A percentile compares a stretch with the other conserved stretches of the same genome.
phyloP scores from a whole-genome alignment of 2,888 invertebrate species.

The Uropetala carovei region DNA sequence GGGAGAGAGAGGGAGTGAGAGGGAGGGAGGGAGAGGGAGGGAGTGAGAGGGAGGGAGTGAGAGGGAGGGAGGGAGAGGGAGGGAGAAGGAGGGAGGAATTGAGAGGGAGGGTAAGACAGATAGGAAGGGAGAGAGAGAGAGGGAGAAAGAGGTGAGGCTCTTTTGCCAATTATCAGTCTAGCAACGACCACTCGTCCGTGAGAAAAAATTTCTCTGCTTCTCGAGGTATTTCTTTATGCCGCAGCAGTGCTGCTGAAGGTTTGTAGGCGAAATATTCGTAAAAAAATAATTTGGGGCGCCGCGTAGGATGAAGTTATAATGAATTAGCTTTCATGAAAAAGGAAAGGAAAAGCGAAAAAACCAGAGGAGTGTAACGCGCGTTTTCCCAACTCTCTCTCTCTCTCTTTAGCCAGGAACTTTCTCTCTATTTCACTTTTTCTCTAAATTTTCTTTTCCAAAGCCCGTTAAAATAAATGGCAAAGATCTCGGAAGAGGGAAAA shows the following conservation, averaged over 20 bases:
- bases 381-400: neutral
- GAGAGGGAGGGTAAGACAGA: neutral
- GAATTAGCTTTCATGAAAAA: slow-evolving; percentile 26
- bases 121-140: neutral
- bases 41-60: neutral
- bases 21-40: too few relatives aligned
- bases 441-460: neutral
- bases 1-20: too few relatives aligned
- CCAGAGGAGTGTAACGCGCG: neutral
- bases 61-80: too few relatives aligned
- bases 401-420: neutral
- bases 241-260: slow-evolving; percentile 1
- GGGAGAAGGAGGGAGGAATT: neutral
- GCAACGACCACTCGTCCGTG: neutral
- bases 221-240: neutral
- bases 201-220: neutral
- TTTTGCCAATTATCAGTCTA: neutral
- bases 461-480: neutral
- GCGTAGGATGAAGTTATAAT: slow-evolving; percentile 19
- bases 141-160: neutral
- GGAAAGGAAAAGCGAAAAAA: neutral
- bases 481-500: neutral
- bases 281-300: neutral
- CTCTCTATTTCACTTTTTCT: neutral
- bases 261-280: neutral